Conservation (phyloP, 2,797 vertebrate species). For the Microctenopoma steveboyesi region DNA sequence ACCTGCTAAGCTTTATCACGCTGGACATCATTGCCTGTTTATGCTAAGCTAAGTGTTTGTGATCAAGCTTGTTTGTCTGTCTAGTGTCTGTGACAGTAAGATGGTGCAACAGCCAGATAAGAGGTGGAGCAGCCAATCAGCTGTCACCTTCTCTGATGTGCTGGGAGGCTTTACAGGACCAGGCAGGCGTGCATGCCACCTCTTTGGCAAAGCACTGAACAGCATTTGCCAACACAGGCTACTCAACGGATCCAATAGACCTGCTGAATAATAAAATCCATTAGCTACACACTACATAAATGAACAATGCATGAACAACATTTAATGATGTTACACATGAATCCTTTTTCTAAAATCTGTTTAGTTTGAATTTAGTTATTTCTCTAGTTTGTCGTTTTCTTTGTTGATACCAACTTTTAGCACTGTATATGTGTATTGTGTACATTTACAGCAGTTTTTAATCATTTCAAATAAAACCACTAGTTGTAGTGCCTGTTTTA, state of each 20-base stretch:
- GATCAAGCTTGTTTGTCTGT: slow-evolving; percentile 37
- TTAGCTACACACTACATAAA: not conserved
- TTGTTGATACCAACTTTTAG: too few species aligned
- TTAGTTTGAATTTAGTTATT: not conserved
- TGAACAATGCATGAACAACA: not conserved
- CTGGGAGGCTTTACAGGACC: slow-evolving; percentile 27
- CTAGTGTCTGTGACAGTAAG: slow-evolving; percentile 35
- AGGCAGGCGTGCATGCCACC: slow-evolving; percentile 12
- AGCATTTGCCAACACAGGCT: slow-evolving; percentile 11
- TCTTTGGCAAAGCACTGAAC: slow-evolving; percentile 25
- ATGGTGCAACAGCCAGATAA: slow-evolving; percentile 39
- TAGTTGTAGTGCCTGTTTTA: too few species aligned
- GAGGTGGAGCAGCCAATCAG: slow-evolving; percentile 58
- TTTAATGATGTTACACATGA: not conserved
- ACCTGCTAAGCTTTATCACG: not conserved
- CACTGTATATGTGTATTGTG: too few species aligned
- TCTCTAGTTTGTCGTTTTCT: too few species aligned
- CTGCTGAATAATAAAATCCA: not conserved
- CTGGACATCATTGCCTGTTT: not conserved
- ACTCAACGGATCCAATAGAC: slow-evolving; percentile 12
- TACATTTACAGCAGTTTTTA: too few species aligned
- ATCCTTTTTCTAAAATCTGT: not conserved
- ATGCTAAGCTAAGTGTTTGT: slow-evolving; percentile 20
- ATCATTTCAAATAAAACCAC: too few species aligned
- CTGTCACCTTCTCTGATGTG: slow-evolving; percentile 59